These are phyloP conservation scores for Agapornis canus DNA, from an alignment of 2,797 vertebrate species.

Conservation along the genomic window DNA sequence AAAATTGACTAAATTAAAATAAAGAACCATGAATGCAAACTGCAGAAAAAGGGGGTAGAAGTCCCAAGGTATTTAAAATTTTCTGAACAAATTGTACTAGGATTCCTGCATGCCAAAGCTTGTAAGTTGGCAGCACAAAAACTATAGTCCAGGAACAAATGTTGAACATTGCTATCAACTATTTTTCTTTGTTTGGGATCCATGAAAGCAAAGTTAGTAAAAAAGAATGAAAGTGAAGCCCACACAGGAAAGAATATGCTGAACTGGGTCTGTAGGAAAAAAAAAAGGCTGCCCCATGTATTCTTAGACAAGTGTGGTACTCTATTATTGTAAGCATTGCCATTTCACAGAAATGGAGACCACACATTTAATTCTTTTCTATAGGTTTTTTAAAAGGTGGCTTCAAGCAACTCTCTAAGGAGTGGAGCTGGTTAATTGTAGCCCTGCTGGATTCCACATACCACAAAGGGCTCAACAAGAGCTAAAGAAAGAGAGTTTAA, in stretches of 20 bases:
- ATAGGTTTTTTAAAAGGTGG: slow-evolving; percentile 46
- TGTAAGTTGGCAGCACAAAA: neutral
- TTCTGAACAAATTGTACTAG: neutral
- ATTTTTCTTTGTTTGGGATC: neutral
- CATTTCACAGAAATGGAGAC: slow-evolving; percentile 28
- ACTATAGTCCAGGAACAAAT: neutral
- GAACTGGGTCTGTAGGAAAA: neutral
- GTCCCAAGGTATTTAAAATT: neutral
- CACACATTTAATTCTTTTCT: slow-evolving; percentile 51
- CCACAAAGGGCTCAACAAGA: slow-evolving; percentile 64
- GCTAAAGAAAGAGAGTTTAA: slow-evolving; percentile 70
- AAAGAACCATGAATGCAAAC: neutral
- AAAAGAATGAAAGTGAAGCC: neutral
- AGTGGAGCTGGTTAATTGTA: slow-evolving; percentile 63
- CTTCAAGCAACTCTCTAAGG: slow-evolving; percentile 54
- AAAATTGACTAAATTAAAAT: neutral
- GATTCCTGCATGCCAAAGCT: neutral
- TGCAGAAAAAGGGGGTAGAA: neutral
- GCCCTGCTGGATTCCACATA: slow-evolving; percentile 56
- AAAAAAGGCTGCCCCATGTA: neutral
- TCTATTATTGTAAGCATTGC: neutral
- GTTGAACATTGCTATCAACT: neutral
- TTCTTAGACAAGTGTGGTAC: neutral
- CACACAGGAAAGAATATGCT: neutral
- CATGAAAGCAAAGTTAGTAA: neutral